Conservation (phyloP, 2,113 vertebrate genomes). For the Eubucco bourcierii region DNA sequence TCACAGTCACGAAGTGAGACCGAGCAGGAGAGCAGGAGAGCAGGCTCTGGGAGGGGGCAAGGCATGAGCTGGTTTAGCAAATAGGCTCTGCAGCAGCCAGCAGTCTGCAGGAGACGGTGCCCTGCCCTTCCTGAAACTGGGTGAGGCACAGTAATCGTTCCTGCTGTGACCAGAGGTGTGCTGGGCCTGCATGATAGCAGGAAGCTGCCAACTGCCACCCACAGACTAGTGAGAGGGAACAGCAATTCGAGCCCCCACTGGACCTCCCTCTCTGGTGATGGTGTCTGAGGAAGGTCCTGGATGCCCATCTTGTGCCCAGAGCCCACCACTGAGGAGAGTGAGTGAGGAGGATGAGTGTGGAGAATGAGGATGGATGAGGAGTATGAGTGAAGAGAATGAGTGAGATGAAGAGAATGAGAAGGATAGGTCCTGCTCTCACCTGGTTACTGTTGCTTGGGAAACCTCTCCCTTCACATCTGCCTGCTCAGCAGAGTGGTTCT, state of each 20-base stretch:
- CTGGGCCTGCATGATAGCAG: neutral
- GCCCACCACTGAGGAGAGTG: neutral
- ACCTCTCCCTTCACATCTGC: neutral
- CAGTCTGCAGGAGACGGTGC: neutral
- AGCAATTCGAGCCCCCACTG: neutral
- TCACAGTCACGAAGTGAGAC: neutral
- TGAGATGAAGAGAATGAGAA: neutral
- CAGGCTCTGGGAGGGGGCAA: neutral
- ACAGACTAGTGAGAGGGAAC: neutral
- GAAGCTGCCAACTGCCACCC: neutral
- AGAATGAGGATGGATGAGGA: neutral
- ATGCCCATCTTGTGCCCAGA: neutral
- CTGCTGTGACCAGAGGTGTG: neutral
- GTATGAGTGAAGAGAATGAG: neutral
- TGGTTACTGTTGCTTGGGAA: slow-evolving; percentile 29
- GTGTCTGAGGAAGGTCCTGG: neutral
- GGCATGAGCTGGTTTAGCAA: neutral
- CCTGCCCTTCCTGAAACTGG: neutral
- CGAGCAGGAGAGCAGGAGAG: neutral
- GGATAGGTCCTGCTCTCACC: neutral
- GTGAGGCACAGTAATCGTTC: neutral
- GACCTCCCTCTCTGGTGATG: neutral
- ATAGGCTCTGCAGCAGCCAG: neutral
- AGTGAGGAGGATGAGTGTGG: neutral
- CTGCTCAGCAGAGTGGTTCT: neutral